A percentile compares a stretch with the other conserved stretches of the same genome.
Evolutionary conservation across 2,888 invertebrate species (phyloP).

Genomic region (Phragmatobia fuliginosa): DNA sequence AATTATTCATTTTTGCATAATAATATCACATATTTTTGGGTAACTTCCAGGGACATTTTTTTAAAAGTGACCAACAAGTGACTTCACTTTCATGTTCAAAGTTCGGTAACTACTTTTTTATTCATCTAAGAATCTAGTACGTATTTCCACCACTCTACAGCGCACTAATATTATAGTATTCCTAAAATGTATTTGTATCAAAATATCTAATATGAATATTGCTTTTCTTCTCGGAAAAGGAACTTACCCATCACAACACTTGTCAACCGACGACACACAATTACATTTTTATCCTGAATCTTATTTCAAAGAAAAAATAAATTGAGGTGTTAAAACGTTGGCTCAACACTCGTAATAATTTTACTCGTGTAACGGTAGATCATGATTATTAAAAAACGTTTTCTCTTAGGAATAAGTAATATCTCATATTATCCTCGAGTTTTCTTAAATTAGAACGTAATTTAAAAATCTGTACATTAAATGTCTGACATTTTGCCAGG

Average conservation of each 20-base stretch:
- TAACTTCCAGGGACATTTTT: no score
- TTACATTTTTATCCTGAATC: constrained; percentile 72
- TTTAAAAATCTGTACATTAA: constrained; percentile 3
- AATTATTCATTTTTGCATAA: no score
- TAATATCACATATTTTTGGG: no score
- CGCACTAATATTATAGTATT: neutral
- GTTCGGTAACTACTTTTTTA: no score
- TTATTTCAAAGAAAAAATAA: constrained; percentile 64
- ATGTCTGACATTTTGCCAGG: neutral
- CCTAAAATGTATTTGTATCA: neutral
- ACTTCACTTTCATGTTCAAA: no score
- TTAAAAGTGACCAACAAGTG: no score
- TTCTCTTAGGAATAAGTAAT: constrained; percentile 5
- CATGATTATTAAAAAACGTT: constrained; percentile 22
- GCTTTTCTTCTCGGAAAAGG: constrained; percentile 23
- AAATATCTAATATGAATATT: constrained; percentile 12
- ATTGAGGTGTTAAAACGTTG: constrained; percentile 60
- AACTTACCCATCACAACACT: constrained; percentile 66
- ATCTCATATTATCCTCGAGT: constrained; percentile 5
- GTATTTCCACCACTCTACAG: no score
- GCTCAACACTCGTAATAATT: constrained; percentile 38
- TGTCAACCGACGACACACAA: constrained; percentile 70
- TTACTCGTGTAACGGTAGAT: constrained; percentile 26
- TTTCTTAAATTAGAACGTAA: neutral
- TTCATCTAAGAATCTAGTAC: no score